phyloP scores from a whole-genome alignment of 1,140 invertebrate genomes.

The Drosophila yakuba region DNA sequence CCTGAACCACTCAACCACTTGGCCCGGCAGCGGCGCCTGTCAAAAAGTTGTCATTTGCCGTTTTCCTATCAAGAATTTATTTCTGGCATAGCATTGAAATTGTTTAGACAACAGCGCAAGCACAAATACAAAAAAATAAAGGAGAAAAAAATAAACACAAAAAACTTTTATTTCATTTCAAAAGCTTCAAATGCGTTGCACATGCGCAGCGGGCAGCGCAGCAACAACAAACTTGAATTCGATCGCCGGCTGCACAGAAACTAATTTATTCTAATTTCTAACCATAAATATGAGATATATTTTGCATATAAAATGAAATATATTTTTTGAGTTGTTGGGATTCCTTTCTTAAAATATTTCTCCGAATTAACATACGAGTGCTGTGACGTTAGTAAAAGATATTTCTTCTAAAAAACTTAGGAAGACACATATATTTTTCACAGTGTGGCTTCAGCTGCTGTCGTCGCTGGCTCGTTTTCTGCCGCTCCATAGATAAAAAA shows the following conservation, averaged over 20 bases:
- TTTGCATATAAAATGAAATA: too few species aligned
- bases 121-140: conserved; percentile 16
- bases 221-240: conserved; percentile 16
- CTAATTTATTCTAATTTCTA: not conserved
- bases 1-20: conserved; percentile 31
- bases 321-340: too few species aligned
- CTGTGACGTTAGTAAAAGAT: too few species aligned
- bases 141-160: conserved; percentile 7
- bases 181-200: conserved; percentile 76
- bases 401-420: too few species aligned
- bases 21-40: conserved; percentile 52
- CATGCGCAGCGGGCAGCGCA: conserved; percentile 58
- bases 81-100: conserved; percentile 72
- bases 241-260: conserved; percentile 26
- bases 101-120: conserved; percentile 46
- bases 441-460: conserved; percentile 35
- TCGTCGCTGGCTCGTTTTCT: conserved; percentile 60
- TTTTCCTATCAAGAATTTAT: conserved; percentile 74
- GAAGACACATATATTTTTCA: too few species aligned
- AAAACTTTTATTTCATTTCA: conserved; percentile 67
- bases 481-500: conserved; percentile 82
- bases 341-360: too few species aligned
- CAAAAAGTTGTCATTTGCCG: conserved; percentile 59
- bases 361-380: too few species aligned
- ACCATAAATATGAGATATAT: not conserved